phyloP scores from a whole-genome alignment of 64 coral and sea anemone species.

The Porites australiensis region DNA sequence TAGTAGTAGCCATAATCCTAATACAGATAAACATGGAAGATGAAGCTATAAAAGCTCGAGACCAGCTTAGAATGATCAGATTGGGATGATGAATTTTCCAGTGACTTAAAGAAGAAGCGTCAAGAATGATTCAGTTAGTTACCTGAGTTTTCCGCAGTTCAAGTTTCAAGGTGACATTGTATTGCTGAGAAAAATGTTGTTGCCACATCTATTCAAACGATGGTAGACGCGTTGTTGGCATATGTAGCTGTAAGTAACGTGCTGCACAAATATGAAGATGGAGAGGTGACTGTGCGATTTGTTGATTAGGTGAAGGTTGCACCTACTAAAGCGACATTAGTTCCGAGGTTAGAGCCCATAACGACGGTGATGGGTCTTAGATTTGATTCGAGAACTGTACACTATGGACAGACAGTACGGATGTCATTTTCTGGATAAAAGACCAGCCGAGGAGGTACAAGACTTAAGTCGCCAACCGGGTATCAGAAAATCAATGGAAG shows the following conservation, averaged over 20 bases:
- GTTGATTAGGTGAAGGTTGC: constrained; percentile 49
- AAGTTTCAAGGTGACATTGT: constrained; percentile 5
- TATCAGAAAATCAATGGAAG: constrained; percentile 51
- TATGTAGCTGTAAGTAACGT: constrained; percentile 65
- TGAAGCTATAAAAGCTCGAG: neutral
- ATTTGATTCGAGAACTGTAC: neutral
- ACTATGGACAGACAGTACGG: constrained; percentile 66
- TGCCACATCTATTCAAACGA: neutral
- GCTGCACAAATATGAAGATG: neutral
- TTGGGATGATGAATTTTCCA: constrained; percentile 41
- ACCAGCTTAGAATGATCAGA: neutral
- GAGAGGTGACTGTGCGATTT: constrained; percentile 12
- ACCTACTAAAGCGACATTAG: constrained; percentile 18
- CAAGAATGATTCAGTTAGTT: constrained; percentile 27
- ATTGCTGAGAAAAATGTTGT: neutral
- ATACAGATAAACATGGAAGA: constrained; percentile 62
- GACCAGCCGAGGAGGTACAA: constrained; percentile 41
- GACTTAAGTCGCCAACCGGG: constrained; percentile 43
- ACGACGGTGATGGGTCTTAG: constrained; percentile 43
- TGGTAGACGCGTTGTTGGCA: constrained; percentile 42
- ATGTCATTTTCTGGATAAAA: constrained; percentile 70
- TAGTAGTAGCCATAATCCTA: constrained; percentile 31
- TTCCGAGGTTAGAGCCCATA: constrained; percentile 62
- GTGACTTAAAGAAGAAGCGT: neutral
- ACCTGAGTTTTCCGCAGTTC: constrained; percentile 6